A percentile compares a stretch with the other conserved stretches of the same genome.
phyloP scores from a whole-genome alignment of 2,888 invertebrate genomes.

The Papilio gigon region DNA sequence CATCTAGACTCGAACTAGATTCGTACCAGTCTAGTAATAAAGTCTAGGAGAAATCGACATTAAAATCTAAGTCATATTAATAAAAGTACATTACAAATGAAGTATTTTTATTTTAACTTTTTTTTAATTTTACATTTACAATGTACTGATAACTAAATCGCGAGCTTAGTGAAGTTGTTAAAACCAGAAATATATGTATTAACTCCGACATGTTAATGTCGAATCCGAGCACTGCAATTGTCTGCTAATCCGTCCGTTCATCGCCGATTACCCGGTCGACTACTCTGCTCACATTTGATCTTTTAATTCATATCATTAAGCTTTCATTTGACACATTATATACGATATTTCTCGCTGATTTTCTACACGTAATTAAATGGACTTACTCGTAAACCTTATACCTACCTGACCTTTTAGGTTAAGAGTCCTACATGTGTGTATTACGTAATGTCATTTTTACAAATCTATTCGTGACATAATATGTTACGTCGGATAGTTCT shows the following conservation, averaged over 20 bases:
- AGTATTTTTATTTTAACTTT: no score
- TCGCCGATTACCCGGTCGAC: conserved; percentile 18
- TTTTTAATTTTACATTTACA: no score
- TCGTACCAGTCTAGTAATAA: background rate
- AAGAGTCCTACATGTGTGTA: no score
- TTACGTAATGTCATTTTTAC: no score
- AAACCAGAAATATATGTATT: background rate
- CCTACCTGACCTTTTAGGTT: no score
- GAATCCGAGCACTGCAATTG: conserved; percentile 20
- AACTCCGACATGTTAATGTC: conserved; percentile 6
- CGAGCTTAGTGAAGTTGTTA: background rate
- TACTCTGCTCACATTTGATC: background rate
- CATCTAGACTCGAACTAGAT: conserved; percentile 15
- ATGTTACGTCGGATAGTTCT: no score
- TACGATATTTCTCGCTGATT: background rate
- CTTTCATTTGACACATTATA: background rate
- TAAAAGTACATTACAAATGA: no score
- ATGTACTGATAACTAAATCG: no score
- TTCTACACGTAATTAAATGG: background rate
- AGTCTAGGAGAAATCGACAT: no score
- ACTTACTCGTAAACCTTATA: no score
- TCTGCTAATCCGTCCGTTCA: conserved; percentile 22
- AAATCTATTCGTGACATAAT: no score
- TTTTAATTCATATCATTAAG: conserved; percentile 7
- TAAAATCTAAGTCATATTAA: no score